Evolutionary conservation across 1,140 invertebrate genomes (phyloP).

Genomic region (Saxidomus purpurata): DNA sequence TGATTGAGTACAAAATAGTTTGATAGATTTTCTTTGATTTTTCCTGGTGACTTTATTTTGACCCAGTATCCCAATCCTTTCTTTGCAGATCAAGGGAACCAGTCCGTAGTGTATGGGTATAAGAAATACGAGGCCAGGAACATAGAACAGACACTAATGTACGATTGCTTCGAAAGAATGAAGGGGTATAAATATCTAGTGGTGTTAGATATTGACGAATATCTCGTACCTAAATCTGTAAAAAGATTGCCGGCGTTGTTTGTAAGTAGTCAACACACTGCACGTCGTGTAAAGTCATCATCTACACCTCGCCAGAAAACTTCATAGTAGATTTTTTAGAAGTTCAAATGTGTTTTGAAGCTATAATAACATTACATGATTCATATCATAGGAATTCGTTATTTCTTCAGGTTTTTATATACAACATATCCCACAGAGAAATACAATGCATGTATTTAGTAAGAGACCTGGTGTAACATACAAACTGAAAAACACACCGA

Average conservation of each 20-base stretch:
- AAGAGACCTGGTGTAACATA: no score
- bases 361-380: not conserved
- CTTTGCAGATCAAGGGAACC: not conserved
- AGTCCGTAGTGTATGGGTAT: not conserved
- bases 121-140: slow-evolving; percentile 26
- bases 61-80: no score
- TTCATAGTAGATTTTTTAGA: not conserved
- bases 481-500: no score
- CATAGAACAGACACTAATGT: slow-evolving; percentile 27
- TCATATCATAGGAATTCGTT: no score
- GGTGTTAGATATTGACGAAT: slow-evolving; percentile 39
- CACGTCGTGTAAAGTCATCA: no score
- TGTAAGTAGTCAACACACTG: not conserved
- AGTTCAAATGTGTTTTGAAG: not conserved
- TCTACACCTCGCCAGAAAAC: no score
- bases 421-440: not conserved
- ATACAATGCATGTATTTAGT: not conserved
- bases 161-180: slow-evolving; percentile 26
- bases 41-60: no score
- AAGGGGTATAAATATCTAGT: slow-evolving; percentile 31
- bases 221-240: not conserved
- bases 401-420: not conserved
- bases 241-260: not conserved
- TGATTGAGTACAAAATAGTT: no score
- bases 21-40: no score